These are phyloP conservation scores for Erebia palarica DNA, from an alignment of 2,888 invertebrate species.

Conservation along the genomic window DNA sequence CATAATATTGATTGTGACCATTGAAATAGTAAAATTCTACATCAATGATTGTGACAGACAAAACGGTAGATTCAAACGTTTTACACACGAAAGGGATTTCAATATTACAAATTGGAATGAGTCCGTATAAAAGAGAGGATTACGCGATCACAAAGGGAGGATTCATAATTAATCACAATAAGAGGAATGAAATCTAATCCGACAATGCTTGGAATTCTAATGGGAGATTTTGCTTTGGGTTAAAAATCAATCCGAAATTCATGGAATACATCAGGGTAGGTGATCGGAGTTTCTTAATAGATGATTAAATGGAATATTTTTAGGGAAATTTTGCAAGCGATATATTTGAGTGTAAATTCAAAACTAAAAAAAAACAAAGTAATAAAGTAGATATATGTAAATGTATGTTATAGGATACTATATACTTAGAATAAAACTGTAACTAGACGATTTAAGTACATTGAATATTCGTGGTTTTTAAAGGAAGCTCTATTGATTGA, in stretches of 20 bases:
- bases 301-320: not conserved
- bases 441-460: too few relatives aligned
- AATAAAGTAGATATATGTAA: too few relatives aligned
- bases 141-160: constrained; percentile 21
- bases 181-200: constrained; percentile 37
- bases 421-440: too few relatives aligned
- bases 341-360: not conserved
- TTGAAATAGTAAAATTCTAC: too few relatives aligned
- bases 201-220: constrained; percentile 33
- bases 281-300: constrained; percentile 4
- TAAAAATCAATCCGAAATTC: constrained; percentile 29
- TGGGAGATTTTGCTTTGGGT: constrained; percentile 27
- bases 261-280: constrained; percentile 18
- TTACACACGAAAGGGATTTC: not conserved
- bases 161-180: constrained; percentile 42
- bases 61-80: too few relatives aligned
- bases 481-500: too few relatives aligned
- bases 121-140: constrained; percentile 29
- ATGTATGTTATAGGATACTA: too few relatives aligned
- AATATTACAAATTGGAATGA: constrained; percentile 22
- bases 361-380: too few relatives aligned
- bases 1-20: too few relatives aligned
- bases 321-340: not conserved
- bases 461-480: too few relatives aligned
- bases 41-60: too few relatives aligned